Conservation (phyloP, 1,140 invertebrate genomes). For the Hypsibius dujardini region DNA sequence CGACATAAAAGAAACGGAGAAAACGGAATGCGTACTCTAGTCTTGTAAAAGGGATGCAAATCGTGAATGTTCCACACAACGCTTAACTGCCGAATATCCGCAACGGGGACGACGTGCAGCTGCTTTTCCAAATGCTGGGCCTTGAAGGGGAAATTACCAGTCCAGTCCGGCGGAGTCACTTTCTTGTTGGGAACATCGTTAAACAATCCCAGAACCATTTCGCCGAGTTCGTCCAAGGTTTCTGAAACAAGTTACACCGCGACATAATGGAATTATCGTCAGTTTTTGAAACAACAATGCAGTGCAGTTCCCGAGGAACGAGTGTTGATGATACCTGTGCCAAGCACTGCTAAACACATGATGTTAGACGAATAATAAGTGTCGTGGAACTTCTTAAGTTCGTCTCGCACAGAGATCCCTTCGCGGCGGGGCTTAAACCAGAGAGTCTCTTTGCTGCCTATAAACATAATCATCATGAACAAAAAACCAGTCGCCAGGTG, state of each 20-base stretch:
- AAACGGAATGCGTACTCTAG: slow-evolving; percentile 32
- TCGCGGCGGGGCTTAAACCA: slow-evolving; percentile 56
- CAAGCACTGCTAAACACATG: slow-evolving; percentile 69
- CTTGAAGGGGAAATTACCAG: slow-evolving; percentile 53
- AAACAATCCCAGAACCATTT: slow-evolving; percentile 58
- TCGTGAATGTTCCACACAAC: slow-evolving; percentile 78
- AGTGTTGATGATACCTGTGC: slow-evolving; percentile 49
- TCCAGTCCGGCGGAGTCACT: slow-evolving; percentile 51
- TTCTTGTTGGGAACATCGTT: slow-evolving; percentile 56
- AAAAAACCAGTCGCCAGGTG: no score
- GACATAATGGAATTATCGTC: not conserved
- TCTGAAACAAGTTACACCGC: slow-evolving; percentile 40
- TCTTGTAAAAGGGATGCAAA: slow-evolving; percentile 56
- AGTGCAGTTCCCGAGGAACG: not conserved
- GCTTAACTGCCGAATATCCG: slow-evolving; percentile 68
- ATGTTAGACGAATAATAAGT: slow-evolving; percentile 82
- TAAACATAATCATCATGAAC: no score
- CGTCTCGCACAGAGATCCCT: slow-evolving; percentile 58
- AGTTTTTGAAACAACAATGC: slow-evolving; percentile 18
- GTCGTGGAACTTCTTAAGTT: slow-evolving; percentile 71
- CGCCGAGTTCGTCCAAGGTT: slow-evolving; percentile 63
- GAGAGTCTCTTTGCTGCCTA: slow-evolving; percentile 51
- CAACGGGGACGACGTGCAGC: slow-evolving; percentile 61
- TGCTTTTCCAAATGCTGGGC: slow-evolving; percentile 39
- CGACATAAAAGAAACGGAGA: slow-evolving; percentile 17